Evolutionary conservation across 2,888 invertebrate species (phyloP).

Genomic region (Nemotelus nigrinus): DNA sequence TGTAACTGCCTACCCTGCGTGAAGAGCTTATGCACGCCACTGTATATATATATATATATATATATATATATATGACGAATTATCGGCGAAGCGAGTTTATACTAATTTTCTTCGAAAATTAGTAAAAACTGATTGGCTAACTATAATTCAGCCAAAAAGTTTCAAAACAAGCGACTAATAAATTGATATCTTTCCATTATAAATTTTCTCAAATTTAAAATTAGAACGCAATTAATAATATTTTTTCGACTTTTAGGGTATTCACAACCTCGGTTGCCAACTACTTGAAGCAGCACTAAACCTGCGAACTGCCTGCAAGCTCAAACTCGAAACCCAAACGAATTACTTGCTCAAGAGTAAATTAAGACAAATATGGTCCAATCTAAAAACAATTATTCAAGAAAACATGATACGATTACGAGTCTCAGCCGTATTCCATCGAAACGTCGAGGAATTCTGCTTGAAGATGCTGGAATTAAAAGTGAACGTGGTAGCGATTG

Average conservation of each 20-base stretch:
- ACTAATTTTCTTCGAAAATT: no score
- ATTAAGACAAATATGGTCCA: slow-evolving; percentile 75
- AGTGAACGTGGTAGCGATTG: slow-evolving; percentile 67
- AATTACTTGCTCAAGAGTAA: slow-evolving; percentile 69
- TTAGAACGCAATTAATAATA: not conserved
- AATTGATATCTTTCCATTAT: not conserved
- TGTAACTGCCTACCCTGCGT: no score
- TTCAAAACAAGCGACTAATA: not conserved
- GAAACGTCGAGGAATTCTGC: slow-evolving; percentile 74
- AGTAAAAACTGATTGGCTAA: no score
- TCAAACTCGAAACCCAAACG: slow-evolving; percentile 70
- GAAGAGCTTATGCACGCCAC: no score
- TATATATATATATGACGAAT: no score
- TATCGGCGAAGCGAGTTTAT: no score
- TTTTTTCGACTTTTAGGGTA: slow-evolving; percentile 68
- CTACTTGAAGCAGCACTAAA: slow-evolving; percentile 78
- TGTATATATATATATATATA: no score
- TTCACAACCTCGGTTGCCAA: slow-evolving; percentile 84
- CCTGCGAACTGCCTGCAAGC: slow-evolving; percentile 76
- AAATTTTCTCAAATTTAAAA: no score
- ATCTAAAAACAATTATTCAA: slow-evolving; percentile 74
- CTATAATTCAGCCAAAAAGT: not conserved
- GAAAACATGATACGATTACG: slow-evolving; percentile 80
- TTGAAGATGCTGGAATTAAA: slow-evolving; percentile 71
- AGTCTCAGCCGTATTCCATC: slow-evolving; percentile 80